Evolutionary conservation across 2,113 vertebrate species (phyloP), one percentile per base, ranked within the genome.

Genomic region (Apistogramma diplotaenia): DNA sequence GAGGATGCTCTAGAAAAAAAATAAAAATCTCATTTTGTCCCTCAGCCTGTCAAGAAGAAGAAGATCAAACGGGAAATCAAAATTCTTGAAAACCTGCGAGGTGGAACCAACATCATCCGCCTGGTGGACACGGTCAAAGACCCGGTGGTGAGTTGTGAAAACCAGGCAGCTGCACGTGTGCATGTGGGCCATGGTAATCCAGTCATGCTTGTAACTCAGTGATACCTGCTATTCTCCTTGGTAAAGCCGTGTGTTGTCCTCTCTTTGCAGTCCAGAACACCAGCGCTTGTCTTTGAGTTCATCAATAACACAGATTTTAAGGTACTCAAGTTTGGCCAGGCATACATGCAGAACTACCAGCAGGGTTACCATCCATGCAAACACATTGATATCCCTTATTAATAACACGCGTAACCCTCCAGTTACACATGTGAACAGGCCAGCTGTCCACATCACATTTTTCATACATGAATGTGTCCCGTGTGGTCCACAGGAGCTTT

Each of bases 301-400:
- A 98, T 99, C 95, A 99, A 99, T 95, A 99, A 99, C 95, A 99
- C 98, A 95, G 97, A 99, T 94, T 99, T 99, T 96, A 99, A 99
- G 98, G 98, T 99, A 96, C 80, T 79, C 80, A 1, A 65, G 80
- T 78, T 86, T 91, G 81, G 77, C 87, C 62, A 37, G 40, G 37
- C 49, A 73, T 53, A 84, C 79, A 35, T 78, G 60, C 84, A 56
- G 33, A 51, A 86, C 84, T 73, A 80, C 19, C 78, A 76, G 71
- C 76, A 58, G n/a, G 21, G 62, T 81, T 54, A 5, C 49, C 82
- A 71, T 82, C 51, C 76, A 81, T 79, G 83, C 87, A 40, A 53
- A 89, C 23, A n/a, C 61, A 57, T 62, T 71, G 43, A 80, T 82
- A 37, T 77, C 83, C 83, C 76, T 92, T 27, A 85, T 87, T 78